Base-by-base conservation (phyloP, 2,888 invertebrate species). In the Cenopis cana region DNA sequence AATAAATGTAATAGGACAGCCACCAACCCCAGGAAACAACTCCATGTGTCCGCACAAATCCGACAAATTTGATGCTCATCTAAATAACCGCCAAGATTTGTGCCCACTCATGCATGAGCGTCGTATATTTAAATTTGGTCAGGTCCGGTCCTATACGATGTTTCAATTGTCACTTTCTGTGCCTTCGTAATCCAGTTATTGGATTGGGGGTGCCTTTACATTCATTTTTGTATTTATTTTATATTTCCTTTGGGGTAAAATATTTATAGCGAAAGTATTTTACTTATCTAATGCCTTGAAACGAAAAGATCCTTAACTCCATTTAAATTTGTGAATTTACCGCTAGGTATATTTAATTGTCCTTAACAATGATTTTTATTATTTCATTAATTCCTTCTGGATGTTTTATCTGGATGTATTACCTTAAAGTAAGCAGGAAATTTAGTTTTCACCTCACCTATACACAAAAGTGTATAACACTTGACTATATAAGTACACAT, bases 91-190 rank as follows among this genome's bases (percentile, higher is more conserved):
- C 76, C 76, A 70, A 77, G 74, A 76, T 79, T 76, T 75, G 75
- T 85, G 89, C 78, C 87, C 90, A 88, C 76, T 85, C 85, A 82
- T 77, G 83, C 79, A 83, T 82, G 87, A 88, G 83, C 82, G 79
- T 82, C 83, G 82, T 87, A 85, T 89, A 90, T 93, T 92, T 91
- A 90, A 91, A 93, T 92, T 91, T 87, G 81, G 83, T 81, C 78
- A 84, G 84, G 86, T 87, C 88, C 88, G 84, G 85, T 87, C 88
- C 88, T 81, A 79, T 78, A 78, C 76, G 86, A 85, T 84, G 86
- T 93, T 91, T 92, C 93, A 93, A 92, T 92, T 89, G 90, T 88
- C 88, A 85, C 83, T 80, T 77, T 79, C 77, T 77, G 76, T 79
- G 78, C 87, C 85, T 82, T 83, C 84, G 81, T 92, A 92, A 92